Base-by-base conservation (phyloP, 2,888 invertebrate species). In the Ametastegia equiseti region DNA sequence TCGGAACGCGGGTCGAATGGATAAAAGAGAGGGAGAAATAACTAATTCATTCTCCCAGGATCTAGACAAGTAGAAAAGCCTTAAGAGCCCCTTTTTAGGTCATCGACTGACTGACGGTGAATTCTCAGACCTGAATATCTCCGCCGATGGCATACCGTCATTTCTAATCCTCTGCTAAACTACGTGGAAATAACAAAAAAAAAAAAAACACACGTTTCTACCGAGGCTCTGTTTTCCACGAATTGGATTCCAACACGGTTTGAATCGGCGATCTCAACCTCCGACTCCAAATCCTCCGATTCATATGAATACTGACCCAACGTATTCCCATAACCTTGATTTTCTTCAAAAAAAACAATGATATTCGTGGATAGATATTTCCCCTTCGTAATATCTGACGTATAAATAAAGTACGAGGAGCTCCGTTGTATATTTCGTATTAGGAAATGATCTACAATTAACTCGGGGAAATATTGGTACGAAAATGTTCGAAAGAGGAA, bases 101-200 rank as follows among this genome's bases (percentile, higher is more conserved):
- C 75, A 75, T 75, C 75, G 75, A 54, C 75, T 75, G 75, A 50
- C 75, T 75, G 75, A 50, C 75, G 75, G 54, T 75, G 27, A 30
- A 9, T 54, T 75, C n/a, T n/a, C 75, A 54, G 54, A 54, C 75
- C 36, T 75, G 75, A 75, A 75, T 75, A n/a, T n/a, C n/a, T n/a
- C n/a, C 75, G 75, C 75, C 75, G 54, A 50, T 75, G 75, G 75
- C 50, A 75, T 23, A 54, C 27, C 75, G 36, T 42, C 19, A 45
- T 75, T 75, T 75, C 75, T 75, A 50, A 75, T 75, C 75, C 54
- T 75, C 75, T 54, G 19, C n/a, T n/a, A n/a, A n/a, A n/a, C n/a
- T n/a, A n/a, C n/a, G n/a, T n/a, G n/a, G n/a, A n/a, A n/a, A n/a
- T n/a, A 36, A 36, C 9, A 36, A 11, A 11, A 30, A 27, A n/a